Evolutionary conservation across 2,888 invertebrate genomes (phyloP).

Genomic region (Dilophus febrilis): DNA sequence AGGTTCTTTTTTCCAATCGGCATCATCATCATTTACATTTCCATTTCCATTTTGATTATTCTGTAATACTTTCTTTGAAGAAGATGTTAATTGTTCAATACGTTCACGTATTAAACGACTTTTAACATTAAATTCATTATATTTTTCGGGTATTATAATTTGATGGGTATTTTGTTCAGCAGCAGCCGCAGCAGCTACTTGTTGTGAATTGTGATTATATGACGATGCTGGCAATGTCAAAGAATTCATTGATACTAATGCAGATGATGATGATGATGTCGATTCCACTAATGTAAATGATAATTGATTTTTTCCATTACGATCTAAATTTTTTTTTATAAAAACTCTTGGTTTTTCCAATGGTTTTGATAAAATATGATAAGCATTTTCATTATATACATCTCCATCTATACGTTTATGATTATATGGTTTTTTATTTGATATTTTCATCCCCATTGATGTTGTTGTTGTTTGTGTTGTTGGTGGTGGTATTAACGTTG

Average conservation of each 20-base stretch:
- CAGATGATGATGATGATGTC: no score
- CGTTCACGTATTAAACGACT: slow-evolving; percentile 26
- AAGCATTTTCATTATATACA: not conserved
- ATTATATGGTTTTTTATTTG: not conserved
- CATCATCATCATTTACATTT: slow-evolving; percentile 13
- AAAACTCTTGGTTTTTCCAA: no score
- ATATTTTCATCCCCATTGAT: not conserved
- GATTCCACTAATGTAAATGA: no score
- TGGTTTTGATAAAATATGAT: not conserved
- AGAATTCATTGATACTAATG: no score
- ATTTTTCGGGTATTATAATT: slow-evolving; percentile 25
- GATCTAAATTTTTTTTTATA: no score
- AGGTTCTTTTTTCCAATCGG: no score
- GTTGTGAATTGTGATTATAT: no score
- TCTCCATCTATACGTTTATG: not conserved
- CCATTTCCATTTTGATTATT: slow-evolving; percentile 14
- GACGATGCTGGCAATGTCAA: no score
- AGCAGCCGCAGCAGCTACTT: no score
- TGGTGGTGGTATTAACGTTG: not conserved
- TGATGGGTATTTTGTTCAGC: not conserved
- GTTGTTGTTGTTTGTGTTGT: no score
- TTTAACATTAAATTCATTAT: slow-evolving; percentile 27
- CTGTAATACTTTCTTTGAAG: no score
- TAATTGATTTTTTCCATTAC: no score
- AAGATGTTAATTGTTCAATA: slow-evolving; percentile 20